Conservation (phyloP, 2,888 invertebrate species). For the Drosophila sordidula region DNA sequence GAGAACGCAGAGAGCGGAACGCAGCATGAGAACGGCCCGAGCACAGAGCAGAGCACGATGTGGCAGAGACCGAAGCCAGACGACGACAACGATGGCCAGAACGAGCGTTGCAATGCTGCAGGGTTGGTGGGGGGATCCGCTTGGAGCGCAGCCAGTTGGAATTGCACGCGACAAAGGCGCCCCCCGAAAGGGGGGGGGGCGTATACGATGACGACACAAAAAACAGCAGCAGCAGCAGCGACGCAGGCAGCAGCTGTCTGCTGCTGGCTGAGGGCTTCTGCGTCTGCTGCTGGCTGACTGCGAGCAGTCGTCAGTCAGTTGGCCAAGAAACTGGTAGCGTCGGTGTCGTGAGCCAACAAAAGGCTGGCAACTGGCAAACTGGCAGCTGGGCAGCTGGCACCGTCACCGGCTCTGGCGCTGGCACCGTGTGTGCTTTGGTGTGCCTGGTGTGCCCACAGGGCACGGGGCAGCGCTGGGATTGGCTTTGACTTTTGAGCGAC, state of each 20-base stretch:
- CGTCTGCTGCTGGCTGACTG: slow-evolving; percentile 75
- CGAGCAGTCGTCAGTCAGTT: slow-evolving; percentile 84
- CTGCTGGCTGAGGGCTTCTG: slow-evolving; percentile 18
- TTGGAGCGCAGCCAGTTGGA: slow-evolving; percentile 84
- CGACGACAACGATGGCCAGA: slow-evolving; percentile 34
- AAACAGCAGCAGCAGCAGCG: slow-evolving; percentile 43
- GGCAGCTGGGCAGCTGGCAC: slow-evolving; percentile 67
- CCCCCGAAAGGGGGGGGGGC: slow-evolving; percentile 17
- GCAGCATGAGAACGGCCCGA: slow-evolving; percentile 27
- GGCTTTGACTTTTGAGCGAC: slow-evolving; percentile 70
- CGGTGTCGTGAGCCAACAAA: slow-evolving; percentile 80
- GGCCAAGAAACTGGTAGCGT: slow-evolving; percentile 83
- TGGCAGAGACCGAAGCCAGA: slow-evolving; percentile 43
- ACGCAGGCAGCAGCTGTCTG: slow-evolving; percentile 40
- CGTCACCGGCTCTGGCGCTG: slow-evolving; percentile 54
- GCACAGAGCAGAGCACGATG: slow-evolving; percentile 46
- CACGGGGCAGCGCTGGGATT: slow-evolving; percentile 56
- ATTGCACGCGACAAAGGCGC: slow-evolving; percentile 62
- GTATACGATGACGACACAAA: slow-evolving; percentile 71
- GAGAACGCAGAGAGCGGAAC: slow-evolving; percentile 21
- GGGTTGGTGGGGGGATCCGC: slow-evolving; percentile 47
- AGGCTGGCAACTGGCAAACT: slow-evolving; percentile 70
- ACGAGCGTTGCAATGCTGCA: slow-evolving; percentile 34
- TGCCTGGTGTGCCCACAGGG: slow-evolving; percentile 47
- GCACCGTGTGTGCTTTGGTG: slow-evolving; percentile 21